These are phyloP conservation scores for Ectropis crepuscularia DNA, from an alignment of 2,888 invertebrate genomes.

Conservation along the genomic window DNA sequence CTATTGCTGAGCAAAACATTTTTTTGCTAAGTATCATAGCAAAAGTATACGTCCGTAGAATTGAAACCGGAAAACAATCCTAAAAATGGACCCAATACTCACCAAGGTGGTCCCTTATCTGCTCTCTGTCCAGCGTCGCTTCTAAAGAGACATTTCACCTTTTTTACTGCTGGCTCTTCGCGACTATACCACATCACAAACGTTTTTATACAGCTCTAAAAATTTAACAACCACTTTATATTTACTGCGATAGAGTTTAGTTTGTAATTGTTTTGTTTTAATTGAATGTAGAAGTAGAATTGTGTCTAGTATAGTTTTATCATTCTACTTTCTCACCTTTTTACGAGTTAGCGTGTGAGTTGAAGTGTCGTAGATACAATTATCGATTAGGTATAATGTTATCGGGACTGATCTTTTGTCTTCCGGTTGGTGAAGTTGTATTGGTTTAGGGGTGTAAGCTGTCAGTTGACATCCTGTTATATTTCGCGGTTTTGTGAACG, in stretches of 20 bases:
- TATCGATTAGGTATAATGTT: conserved; percentile 83
- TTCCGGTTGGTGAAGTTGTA: conserved; percentile 79
- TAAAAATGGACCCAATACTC: conserved; percentile 72
- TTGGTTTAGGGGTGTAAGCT: conserved; percentile 42
- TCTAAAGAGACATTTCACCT: conserved; percentile 83
- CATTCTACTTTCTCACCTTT: conserved; percentile 83
- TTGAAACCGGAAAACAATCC: conserved; percentile 76
- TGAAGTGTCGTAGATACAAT: conserved; percentile 83
- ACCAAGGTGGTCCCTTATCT: conserved; percentile 83
- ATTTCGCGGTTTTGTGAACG: conserved; percentile 42
- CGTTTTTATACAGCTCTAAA: conserved; percentile 25
- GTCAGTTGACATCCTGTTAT: conserved; percentile 58
- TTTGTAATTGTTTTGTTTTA: conserved; percentile 27
- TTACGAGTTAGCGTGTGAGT: conserved; percentile 81
- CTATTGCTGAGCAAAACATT: not conserved
- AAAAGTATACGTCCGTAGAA: conserved; percentile 49
- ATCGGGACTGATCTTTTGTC: conserved; percentile 79
- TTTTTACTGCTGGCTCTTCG: conserved; percentile 83
- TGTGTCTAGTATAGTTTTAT: conserved; percentile 73
- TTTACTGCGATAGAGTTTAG: conserved; percentile 36
- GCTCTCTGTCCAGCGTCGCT: conserved; percentile 73
- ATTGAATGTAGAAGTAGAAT: conserved; percentile 25
- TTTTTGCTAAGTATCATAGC: conserved; percentile 40
- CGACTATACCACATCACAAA: conserved; percentile 68
- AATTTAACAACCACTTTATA: conserved; percentile 5